phyloP scores from a whole-genome alignment of 2,888 invertebrate genomes.

The Platynereis dumerilii region DNA sequence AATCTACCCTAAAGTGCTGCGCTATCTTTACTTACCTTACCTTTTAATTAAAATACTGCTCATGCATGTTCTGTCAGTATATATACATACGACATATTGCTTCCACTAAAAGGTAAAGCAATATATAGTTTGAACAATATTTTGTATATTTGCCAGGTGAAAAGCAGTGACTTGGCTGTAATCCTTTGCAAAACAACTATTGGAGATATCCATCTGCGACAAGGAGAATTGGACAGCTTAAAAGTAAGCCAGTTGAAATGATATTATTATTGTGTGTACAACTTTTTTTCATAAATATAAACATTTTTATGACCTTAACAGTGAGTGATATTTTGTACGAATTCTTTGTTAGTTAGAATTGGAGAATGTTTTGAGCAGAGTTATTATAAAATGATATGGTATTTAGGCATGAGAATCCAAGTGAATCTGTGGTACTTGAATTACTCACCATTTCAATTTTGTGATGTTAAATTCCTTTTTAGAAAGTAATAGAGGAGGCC shows the following conservation, averaged over 20 bases:
- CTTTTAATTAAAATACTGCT: too few relatives aligned
- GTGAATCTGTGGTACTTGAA: background rate
- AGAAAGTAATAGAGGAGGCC: slow-evolving; percentile 84
- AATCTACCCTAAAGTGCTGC: too few relatives aligned
- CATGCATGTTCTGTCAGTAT: too few relatives aligned
- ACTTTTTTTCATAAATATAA: too few relatives aligned
- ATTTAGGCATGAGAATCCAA: background rate
- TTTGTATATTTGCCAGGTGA: too few relatives aligned
- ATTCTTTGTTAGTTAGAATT: too few relatives aligned
- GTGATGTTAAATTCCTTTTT: slow-evolving; percentile 30
- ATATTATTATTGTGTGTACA: too few relatives aligned
- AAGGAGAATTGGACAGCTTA: slow-evolving; percentile 62
- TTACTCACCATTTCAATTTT: background rate
- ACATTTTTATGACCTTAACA: background rate
- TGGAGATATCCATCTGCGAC: slow-evolving; percentile 64
- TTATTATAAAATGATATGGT: background rate
- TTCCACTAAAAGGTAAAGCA: too few relatives aligned
- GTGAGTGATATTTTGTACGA: background rate
- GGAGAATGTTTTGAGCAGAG: too few relatives aligned
- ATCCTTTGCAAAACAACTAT: slow-evolving; percentile 85
- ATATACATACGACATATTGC: too few relatives aligned
- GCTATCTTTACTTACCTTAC: too few relatives aligned
- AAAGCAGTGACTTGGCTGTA: slow-evolving; percentile 73
- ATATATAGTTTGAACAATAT: too few relatives aligned
- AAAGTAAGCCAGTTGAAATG: slow-evolving; percentile 53